Conservation (phyloP, 2,797 vertebrate species). For the Epinephelus awoara region DNA sequence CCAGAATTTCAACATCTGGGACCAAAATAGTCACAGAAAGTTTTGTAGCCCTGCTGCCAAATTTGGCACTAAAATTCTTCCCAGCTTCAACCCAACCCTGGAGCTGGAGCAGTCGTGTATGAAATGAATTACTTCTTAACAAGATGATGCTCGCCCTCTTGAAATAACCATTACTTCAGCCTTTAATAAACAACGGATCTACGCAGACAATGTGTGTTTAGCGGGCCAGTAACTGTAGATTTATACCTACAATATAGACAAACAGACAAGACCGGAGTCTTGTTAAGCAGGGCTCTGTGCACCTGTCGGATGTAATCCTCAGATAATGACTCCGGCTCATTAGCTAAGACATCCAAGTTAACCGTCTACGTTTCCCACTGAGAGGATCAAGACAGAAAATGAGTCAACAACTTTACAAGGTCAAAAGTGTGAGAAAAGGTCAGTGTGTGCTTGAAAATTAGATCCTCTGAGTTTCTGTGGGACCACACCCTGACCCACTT, state of each 20-base stretch:
- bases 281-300: constrained; percentile 62
- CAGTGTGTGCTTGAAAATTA: constrained; percentile 38
- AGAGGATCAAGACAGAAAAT: constrained; percentile 55
- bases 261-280: constrained; percentile 33
- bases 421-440: constrained; percentile 60
- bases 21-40: constrained; percentile 43
- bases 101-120: constrained; percentile 37
- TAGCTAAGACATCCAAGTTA: constrained; percentile 58
- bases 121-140: constrained; percentile 64
- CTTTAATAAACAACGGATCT: constrained; percentile 58
- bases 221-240: constrained; percentile 33
- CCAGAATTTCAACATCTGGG: constrained; percentile 56
- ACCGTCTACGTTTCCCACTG: constrained; percentile 62
- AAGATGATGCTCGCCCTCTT: constrained; percentile 59
- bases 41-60: constrained; percentile 45
- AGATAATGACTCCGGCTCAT: constrained; percentile 75
- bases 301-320: constrained; percentile 80
- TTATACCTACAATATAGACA: constrained; percentile 52
- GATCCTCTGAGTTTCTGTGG: constrained; percentile 7
- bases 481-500: constrained; percentile 31
- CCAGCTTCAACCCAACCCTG: constrained; percentile 32
- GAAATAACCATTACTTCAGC: constrained; percentile 75
- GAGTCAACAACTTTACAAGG: constrained; percentile 40
- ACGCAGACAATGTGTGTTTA: constrained; percentile 37
- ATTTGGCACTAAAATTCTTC: constrained; percentile 59